A percentile compares a stretch with the other conserved stretches of the same genome.
Evolutionary conservation across 1,140 invertebrate species (phyloP).

Genomic region (Drosophila tsacasi): DNA sequence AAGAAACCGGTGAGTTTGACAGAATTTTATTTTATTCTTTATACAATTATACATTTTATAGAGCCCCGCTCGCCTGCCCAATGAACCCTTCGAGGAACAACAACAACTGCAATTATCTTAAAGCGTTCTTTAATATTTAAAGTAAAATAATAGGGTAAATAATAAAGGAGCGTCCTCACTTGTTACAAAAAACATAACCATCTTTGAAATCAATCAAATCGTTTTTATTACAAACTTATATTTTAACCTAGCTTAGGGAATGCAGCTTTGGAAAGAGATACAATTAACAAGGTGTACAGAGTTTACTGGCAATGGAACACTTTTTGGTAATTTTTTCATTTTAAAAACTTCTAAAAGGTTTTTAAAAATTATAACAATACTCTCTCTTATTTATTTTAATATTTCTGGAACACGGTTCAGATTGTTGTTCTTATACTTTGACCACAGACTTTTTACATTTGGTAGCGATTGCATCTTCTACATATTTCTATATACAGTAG

Average conservation of each 20-base stretch:
- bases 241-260: constrained; percentile 5
- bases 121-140: constrained; percentile 65
- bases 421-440: not conserved
- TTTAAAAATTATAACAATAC: not conserved
- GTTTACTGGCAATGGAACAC: constrained; percentile 3
- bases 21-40: too few relatives aligned
- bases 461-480: constrained; percentile 9
- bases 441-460: constrained; percentile 28
- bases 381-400: not conserved
- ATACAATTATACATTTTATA: constrained; percentile 48
- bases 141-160: constrained; percentile 39
- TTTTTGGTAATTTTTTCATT: not conserved
- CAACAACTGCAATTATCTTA: constrained; percentile 79
- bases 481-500: not conserved
- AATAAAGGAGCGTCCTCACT: constrained; percentile 55
- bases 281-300: not conserved
- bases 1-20: constrained; percentile 88
- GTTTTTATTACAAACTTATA: constrained; percentile 2
- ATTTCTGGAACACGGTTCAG: not conserved
- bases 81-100: constrained; percentile 83
- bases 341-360: not conserved
- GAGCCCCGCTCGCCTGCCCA: constrained; percentile 86
- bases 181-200: constrained; percentile 33
- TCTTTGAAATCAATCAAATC: not conserved
- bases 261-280: constrained; percentile 6